phyloP scores from a whole-genome alignment of 1,140 invertebrate genomes.

The Hypothenemus hampei region DNA sequence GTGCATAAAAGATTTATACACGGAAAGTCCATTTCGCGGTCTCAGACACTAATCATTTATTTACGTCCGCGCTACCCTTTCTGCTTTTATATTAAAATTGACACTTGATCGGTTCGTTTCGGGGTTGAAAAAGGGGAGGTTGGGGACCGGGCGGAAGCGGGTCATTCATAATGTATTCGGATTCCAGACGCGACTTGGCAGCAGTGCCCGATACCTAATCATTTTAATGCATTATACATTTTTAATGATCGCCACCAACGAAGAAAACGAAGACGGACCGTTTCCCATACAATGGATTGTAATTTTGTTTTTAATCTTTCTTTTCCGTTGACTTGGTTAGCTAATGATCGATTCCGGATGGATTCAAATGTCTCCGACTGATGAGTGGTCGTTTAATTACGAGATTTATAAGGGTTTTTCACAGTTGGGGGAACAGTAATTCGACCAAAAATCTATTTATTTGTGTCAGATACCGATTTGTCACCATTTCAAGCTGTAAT shows the following conservation, averaged over 20 bases:
- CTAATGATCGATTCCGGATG: background rate
- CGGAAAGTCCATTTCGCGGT: slow-evolving; percentile 2
- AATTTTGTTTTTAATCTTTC: slow-evolving; percentile 13
- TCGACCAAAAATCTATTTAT: too few species aligned
- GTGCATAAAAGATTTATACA: too few species aligned
- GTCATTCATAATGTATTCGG: slow-evolving; percentile 13
- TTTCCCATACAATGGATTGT: slow-evolving; percentile 15
- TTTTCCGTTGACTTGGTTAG: slow-evolving; percentile 8
- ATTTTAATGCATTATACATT: slow-evolving; percentile 21
- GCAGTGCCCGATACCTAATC: slow-evolving; percentile 17
- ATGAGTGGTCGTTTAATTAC: slow-evolving; percentile 7
- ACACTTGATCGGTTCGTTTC: slow-evolving; percentile 20
- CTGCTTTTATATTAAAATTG: slow-evolving; percentile 23
- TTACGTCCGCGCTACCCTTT: slow-evolving; percentile 4
- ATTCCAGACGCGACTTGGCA: slow-evolving; percentile 4
- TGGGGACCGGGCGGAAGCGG: slow-evolving; percentile 9
- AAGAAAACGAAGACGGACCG: slow-evolving; percentile 14
- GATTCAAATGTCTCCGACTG: slow-evolving; percentile 1
- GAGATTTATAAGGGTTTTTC: slow-evolving; percentile 4
- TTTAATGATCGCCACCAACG: slow-evolving; percentile 20
- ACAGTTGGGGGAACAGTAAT: background rate
- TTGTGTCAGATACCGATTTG: too few species aligned
- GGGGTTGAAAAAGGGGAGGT: too few species aligned
- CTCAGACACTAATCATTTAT: slow-evolving; percentile 5
- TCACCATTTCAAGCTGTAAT: too few species aligned